Evolutionary conservation across 1,140 invertebrate genomes (phyloP).

Genomic region (Drosophila orena): DNA sequence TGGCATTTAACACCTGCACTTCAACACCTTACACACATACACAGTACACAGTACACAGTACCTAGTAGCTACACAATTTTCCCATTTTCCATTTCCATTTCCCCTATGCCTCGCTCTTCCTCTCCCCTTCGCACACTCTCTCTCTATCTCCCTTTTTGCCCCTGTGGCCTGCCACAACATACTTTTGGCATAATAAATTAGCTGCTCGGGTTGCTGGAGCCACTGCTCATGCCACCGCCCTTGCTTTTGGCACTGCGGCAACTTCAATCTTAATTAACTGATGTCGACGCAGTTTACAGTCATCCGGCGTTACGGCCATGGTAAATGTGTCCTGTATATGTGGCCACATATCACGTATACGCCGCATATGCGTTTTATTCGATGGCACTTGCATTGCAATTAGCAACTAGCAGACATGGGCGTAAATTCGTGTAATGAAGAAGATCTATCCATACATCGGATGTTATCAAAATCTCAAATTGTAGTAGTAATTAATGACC

Average conservation of each 20-base stretch:
- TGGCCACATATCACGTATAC: constrained; percentile 58
- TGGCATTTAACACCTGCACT: constrained; percentile 66
- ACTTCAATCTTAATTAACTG: constrained; percentile 81
- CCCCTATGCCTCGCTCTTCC: neutral
- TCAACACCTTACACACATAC: constrained; percentile 45
- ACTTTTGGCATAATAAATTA: constrained; percentile 80
- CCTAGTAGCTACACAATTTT: constrained; percentile 36
- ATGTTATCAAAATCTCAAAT: constrained; percentile 3
- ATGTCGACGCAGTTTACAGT: constrained; percentile 74
- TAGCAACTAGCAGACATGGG: constrained; percentile 1
- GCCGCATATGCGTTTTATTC: constrained; percentile 55
- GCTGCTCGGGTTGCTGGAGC: constrained; percentile 43
- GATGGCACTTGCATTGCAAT: constrained; percentile 15
- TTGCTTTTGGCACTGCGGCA: constrained; percentile 57
- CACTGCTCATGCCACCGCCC: constrained; percentile 5
- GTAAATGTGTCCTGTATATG: constrained; percentile 15
- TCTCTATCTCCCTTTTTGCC: constrained; percentile 24
- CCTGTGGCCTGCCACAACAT: constrained; percentile 49
- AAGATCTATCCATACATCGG: neutral
- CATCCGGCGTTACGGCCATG: constrained; percentile 32
- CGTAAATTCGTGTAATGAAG: constrained; percentile 16
- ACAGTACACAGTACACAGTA: constrained; percentile 20
- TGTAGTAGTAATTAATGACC: constrained; percentile 14
- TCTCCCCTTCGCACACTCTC: neutral
- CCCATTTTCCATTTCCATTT: constrained; percentile 4